These are phyloP conservation scores for Drosophila eohydei DNA, from an alignment of 2,888 invertebrate species.

Conservation along the genomic window DNA sequence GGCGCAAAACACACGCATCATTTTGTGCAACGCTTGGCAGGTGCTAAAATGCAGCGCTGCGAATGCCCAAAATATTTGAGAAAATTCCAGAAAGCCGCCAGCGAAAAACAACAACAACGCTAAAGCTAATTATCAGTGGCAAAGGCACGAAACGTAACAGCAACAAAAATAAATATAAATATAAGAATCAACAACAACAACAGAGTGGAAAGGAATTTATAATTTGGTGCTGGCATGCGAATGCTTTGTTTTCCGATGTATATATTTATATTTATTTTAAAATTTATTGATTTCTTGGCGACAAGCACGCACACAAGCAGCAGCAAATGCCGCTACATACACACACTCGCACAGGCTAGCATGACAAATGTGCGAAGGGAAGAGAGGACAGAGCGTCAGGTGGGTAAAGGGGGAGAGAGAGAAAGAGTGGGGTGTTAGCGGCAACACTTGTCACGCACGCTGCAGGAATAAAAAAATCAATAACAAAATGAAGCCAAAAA, in stretches of 20 bases:
- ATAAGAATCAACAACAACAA: not conserved
- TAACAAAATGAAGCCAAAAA: conserved; percentile 47
- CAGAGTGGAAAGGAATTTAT: conserved; percentile 3
- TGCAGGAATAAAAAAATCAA: conserved; percentile 48
- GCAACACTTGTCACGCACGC: conserved; percentile 50
- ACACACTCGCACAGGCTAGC: conserved; percentile 11
- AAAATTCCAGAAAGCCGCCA: conserved; percentile 37
- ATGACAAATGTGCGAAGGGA: not conserved
- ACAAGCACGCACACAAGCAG: conserved; percentile 36
- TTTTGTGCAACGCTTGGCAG: conserved; percentile 8
- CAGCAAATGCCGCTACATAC: conserved; percentile 38
- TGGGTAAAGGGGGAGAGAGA: not conserved
- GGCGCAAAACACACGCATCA: conserved; percentile 1
- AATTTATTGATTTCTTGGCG: conserved; percentile 74
- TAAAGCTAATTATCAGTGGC: conserved; percentile 10
- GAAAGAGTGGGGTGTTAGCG: not conserved
- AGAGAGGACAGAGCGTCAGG: not conserved
- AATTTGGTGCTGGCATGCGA: conserved; percentile 13
- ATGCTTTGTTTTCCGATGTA: conserved; percentile 23
- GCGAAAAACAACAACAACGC: conserved; percentile 2
- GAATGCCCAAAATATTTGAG: conserved; percentile 9
- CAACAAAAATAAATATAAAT: not conserved
- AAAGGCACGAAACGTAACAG: not conserved
- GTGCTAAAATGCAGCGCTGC: conserved; percentile 13
- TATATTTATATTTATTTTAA: conserved; percentile 48